Conservation (phyloP, 2,113 vertebrate genomes). For the Brachyistius frenatus region DNA sequence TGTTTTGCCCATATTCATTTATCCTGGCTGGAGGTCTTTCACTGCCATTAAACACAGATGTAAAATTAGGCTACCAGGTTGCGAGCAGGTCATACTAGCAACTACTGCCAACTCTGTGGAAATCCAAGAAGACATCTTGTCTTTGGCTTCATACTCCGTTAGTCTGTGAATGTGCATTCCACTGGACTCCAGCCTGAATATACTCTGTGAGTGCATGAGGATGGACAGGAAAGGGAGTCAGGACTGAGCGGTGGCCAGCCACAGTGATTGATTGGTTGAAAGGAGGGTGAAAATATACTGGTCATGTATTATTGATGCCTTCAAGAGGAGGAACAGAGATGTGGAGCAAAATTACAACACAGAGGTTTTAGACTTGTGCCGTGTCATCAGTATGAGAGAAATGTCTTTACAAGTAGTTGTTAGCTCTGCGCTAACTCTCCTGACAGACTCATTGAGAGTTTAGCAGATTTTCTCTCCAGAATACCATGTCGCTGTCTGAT, state of each 20-base stretch:
- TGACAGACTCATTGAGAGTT: not conserved
- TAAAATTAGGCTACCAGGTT: conserved; percentile 17
- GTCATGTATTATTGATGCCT: conserved; percentile 76
- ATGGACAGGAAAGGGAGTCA: conserved; percentile 41
- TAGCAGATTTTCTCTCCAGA: not conserved
- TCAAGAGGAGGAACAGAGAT: conserved; percentile 38
- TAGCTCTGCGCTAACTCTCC: not conserved
- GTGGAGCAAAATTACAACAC: conserved; percentile 43
- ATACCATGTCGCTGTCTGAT: not conserved
- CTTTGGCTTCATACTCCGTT: not conserved
- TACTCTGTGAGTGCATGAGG: conserved; percentile 40
- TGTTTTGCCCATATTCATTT: conserved; percentile 31
- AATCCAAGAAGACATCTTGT: conserved; percentile 17
- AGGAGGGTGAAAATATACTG: conserved; percentile 71
- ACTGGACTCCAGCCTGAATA: conserved; percentile 17
- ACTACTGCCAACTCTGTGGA: conserved; percentile 1
- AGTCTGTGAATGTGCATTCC: conserved; percentile 18
- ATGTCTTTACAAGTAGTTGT: conserved; percentile 6
- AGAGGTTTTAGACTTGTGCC: conserved; percentile 13
- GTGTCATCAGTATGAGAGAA: conserved; percentile 16
- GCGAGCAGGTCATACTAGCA: not conserved
- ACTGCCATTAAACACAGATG: not conserved
- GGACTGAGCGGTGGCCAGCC: conserved; percentile 33
- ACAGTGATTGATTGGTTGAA: conserved; percentile 72
- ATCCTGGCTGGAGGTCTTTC: conserved; percentile 20